phyloP scores from a whole-genome alignment of 30 jellyfish, hydroid and myxozoan genomes.

The Sanderia malayensis region DNA sequence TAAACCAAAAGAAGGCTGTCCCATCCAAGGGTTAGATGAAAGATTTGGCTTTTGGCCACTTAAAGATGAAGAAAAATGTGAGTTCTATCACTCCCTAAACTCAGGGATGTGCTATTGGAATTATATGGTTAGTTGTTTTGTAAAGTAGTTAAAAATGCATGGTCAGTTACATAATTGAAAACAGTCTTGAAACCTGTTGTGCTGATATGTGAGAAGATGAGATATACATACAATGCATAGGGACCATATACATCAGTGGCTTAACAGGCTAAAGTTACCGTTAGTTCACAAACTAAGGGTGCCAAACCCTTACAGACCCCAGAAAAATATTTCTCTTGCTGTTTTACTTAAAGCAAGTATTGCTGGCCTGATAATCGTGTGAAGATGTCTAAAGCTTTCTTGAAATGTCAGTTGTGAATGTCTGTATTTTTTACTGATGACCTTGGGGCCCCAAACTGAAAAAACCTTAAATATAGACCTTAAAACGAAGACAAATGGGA shows the following conservation, averaged over 20 bases:
- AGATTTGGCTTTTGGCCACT: conserved; percentile 1
- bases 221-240: neutral
- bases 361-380: conserved; percentile 2
- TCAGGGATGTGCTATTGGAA: neutral
- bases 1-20: neutral
- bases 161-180: neutral
- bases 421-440: neutral
- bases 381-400: neutral
- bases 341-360: neutral
- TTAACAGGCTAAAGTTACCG: neutral
- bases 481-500: no score
- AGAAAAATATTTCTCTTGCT: neutral
- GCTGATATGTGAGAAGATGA: neutral
- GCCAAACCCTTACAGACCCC: neutral
- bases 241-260: conserved; percentile 1
- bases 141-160: neutral
- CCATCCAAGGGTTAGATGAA: conserved; percentile 1
- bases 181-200: neutral
- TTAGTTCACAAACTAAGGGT: neutral
- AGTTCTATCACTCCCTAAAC: neutral
- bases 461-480: no score
- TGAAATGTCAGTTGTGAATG: neutral
- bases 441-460: conserved; percentile 4
- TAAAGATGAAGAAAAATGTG: neutral
- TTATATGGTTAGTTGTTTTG: neutral